Evolutionary conservation across 2,888 invertebrate species (phyloP).

Genomic region (Amblyteles armatorius): DNA sequence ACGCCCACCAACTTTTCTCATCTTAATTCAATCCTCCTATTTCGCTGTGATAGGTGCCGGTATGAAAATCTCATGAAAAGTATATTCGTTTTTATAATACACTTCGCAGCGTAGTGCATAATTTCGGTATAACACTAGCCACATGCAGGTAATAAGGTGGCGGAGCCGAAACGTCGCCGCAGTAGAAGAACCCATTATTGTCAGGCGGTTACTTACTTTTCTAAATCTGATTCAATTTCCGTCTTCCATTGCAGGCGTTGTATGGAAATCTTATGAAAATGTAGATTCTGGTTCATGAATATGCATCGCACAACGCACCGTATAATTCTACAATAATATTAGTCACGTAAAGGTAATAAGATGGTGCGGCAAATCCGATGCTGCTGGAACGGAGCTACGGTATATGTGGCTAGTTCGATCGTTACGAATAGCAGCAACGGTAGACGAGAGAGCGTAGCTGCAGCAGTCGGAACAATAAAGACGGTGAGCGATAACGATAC

Average conservation of each 20-base stretch:
- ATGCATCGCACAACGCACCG: neutral
- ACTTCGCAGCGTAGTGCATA: neutral
- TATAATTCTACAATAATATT: neutral
- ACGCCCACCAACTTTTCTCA: neutral
- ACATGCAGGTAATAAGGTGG: too few relatives aligned
- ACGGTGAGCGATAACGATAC: conserved; percentile 59
- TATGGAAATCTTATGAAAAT: neutral
- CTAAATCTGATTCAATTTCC: neutral
- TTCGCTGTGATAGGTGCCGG: neutral
- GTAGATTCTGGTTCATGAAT: neutral
- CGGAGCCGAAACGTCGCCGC: neutral
- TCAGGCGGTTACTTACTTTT: neutral
- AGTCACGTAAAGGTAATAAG: conserved; percentile 1
- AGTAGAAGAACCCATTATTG: neutral
- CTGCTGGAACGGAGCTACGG: neutral
- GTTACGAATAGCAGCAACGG: conserved; percentile 34
- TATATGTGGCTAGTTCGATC: neutral
- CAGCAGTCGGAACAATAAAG: conserved; percentile 60
- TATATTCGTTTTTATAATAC: neutral
- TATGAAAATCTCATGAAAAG: neutral
- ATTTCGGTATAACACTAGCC: neutral
- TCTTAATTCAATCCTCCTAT: neutral
- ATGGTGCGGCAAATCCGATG: neutral
- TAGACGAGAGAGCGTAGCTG: conserved; percentile 8
- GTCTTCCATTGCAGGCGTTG: neutral